These are phyloP conservation scores for Apis dorsata DNA, from an alignment of 1,140 invertebrate genomes.

Conservation along the genomic window DNA sequence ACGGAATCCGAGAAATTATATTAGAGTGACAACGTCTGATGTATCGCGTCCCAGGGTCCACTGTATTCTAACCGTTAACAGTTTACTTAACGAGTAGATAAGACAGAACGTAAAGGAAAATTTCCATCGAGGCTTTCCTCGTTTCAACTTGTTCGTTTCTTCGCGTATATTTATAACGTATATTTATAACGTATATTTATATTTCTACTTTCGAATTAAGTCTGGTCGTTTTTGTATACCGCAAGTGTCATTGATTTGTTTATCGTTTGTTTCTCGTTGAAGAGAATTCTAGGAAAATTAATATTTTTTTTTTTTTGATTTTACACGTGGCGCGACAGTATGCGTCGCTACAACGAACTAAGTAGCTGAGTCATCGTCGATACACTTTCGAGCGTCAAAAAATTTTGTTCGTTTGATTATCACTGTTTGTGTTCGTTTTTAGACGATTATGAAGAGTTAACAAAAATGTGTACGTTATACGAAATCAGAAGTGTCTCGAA, in stretches of 20 bases:
- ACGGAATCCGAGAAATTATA: conserved; percentile 26
- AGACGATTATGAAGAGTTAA: conserved; percentile 6
- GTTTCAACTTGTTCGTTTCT: neutral
- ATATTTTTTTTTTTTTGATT: conserved; percentile 15
- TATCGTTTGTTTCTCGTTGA: neutral
- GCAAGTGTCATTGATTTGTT: neutral
- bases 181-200: neutral
- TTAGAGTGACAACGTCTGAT: conserved; percentile 36
- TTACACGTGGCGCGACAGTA: conserved; percentile 7
- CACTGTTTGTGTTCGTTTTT: neutral
- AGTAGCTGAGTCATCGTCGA: conserved; percentile 17
- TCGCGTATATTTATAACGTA: neutral
- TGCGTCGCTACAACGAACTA: neutral
- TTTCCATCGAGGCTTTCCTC: conserved; percentile 36
- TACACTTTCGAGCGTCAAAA: conserved; percentile 13
- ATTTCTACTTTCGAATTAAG: neutral
- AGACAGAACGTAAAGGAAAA: conserved; percentile 44
- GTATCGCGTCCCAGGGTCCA: conserved; percentile 38
- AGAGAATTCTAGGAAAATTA: neutral
- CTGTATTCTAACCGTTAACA: conserved; percentile 39
- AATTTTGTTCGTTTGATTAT: conserved; percentile 37
- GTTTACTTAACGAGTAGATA: conserved; percentile 47
- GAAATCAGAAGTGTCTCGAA: neutral
- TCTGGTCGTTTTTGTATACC: neutral
- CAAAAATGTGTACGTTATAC: neutral